Evolutionary conservation across 2,888 invertebrate species (phyloP).

Genomic region (Chironomus riparius): DNA sequence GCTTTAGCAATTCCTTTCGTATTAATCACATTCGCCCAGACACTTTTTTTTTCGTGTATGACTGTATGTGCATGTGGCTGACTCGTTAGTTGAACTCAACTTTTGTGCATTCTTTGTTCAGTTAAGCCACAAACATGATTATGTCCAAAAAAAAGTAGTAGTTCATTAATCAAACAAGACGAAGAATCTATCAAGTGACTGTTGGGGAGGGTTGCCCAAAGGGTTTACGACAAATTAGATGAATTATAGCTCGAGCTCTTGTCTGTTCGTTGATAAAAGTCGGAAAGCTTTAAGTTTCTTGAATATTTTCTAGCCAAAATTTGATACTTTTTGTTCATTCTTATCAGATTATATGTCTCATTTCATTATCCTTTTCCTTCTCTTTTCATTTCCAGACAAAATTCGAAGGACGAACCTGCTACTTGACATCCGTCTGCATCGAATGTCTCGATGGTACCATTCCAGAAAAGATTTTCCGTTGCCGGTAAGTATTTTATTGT

Average conservation of each 20-base stretch:
- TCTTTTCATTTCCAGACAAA: conserved; percentile 58
- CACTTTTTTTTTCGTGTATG: not conserved
- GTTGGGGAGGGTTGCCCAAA: too few relatives aligned
- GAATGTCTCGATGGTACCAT: conserved; percentile 80
- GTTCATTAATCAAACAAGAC: not conserved
- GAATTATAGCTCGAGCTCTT: too few relatives aligned
- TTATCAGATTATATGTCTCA: not conserved
- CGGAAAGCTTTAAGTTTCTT: too few relatives aligned
- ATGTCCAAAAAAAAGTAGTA: not conserved
- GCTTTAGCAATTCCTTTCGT: not conserved
- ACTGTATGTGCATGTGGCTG: not conserved
- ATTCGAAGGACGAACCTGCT: conserved; percentile 82
- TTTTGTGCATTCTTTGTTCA: not conserved
- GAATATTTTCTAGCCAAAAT: too few relatives aligned
- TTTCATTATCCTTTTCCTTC: not conserved
- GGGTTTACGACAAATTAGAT: too few relatives aligned
- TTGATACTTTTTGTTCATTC: not conserved
- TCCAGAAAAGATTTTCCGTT: conserved; percentile 64
- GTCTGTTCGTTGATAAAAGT: too few relatives aligned
- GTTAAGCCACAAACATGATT: not conserved
- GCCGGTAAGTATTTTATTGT: conserved; percentile 45
- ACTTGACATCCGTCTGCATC: conserved; percentile 91
- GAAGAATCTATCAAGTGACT: not conserved
- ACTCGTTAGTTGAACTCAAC: not conserved
- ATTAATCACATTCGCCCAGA: conserved; percentile 21